phyloP scores from a whole-genome alignment of 2,888 invertebrate genomes.

The Aspidiotus rigidus region DNA sequence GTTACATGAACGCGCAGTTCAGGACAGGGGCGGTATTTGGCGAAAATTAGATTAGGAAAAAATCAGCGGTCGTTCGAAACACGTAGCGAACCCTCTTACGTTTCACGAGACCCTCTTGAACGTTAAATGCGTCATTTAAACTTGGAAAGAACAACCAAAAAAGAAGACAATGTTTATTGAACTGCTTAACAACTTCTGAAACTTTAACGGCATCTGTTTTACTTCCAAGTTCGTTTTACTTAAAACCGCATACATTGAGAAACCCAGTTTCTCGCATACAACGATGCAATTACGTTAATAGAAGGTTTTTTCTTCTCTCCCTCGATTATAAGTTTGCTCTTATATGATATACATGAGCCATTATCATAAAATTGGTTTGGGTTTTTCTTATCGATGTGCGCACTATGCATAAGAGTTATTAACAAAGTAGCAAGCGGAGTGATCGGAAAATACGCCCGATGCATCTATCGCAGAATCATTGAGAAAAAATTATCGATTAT shows the following conservation, averaged over 20 bases:
- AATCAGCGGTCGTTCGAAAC: constrained; percentile 32
- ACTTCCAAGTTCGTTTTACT: constrained; percentile 27
- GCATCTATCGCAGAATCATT: too few species aligned
- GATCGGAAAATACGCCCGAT: too few species aligned
- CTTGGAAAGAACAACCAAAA: constrained; percentile 30
- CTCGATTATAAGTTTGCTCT: constrained; percentile 5
- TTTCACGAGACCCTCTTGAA: constrained; percentile 21
- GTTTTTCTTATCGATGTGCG: neutral
- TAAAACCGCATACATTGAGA: constrained; percentile 24
- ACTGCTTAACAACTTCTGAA: constrained; percentile 34
- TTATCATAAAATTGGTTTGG: neutral
- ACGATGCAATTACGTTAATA: constrained; percentile 33
- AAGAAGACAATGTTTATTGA: constrained; percentile 33
- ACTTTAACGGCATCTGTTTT: constrained; percentile 30
- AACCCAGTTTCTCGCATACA: constrained; percentile 24
- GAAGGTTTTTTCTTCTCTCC: constrained; percentile 28
- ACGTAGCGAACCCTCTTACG: constrained; percentile 19
- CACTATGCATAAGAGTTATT: neutral
- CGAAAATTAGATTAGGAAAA: constrained; percentile 22
- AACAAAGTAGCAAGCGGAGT: too few species aligned
- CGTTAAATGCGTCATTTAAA: constrained; percentile 34
- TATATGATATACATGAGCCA: constrained; percentile 18
- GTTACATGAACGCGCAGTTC: neutral
- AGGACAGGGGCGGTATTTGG: constrained; percentile 12
- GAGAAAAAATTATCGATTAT: too few species aligned